Base-by-base conservation (phyloP, 2,113 vertebrate genomes). In the Cavia aperea region DNA sequence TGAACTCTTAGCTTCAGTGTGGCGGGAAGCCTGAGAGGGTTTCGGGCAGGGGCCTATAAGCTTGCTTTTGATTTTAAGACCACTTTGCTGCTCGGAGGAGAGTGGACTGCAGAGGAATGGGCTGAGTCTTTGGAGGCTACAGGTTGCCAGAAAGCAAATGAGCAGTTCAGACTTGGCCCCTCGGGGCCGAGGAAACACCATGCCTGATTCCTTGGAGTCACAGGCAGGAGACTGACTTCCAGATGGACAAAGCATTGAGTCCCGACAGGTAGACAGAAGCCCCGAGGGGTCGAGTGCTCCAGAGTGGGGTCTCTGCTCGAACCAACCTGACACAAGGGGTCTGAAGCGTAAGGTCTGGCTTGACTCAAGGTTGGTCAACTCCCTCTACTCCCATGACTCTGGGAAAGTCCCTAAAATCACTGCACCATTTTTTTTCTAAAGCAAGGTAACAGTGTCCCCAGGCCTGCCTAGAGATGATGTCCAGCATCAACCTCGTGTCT, bases 321-420 rank as follows among this genome's bases (percentile, higher is more conserved):
- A 13, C 0, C 46, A 82, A 73, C 33, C n/a, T 1, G 46, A 58
- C 43, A 7, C 0, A 21, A 54, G 31, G 14, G 10, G 7, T 2
- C 1, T 43, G 13, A 49, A 33, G 23, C 7, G 21, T 4, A 1
- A 72, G 75, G 51, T 19, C 72, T 12, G 54, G 51, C 33, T 75
- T 0, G 26, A 77, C 46, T 43, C 54, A 85, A 66, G 56, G 12
- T 72, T 26, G 12, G 29, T 26, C n/a, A 39, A 58, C 29, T n/a
- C 23, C 12, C 33, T 49, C 23, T 7, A 26, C 54, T 58, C 68
- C 15, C 1, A 8, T 46, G 81, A 46, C 13, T 26, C 60, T 43
- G 46, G 26, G 31, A 60, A 68, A 85, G n/a, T 49, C 70, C 43
- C 18, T 60, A 36, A 16, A 33, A 4, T 23, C 31, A 51, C 36